A percentile compares a stretch with the other conserved stretches of the same genome.
Conservation (phyloP, 2,797 vertebrate genomes). For the Pipistrellus pipistrellus region DNA sequence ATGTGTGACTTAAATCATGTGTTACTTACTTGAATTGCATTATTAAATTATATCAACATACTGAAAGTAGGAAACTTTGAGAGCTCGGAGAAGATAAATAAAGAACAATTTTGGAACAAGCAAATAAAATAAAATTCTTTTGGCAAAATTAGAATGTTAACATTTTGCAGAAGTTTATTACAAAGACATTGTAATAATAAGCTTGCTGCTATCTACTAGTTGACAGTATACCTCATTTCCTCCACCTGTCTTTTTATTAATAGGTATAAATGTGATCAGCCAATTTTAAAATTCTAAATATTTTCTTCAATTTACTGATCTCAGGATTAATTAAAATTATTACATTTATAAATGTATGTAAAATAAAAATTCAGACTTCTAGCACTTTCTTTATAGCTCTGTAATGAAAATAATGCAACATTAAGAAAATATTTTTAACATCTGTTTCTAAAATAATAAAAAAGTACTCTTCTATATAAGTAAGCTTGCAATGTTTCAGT, state of each 20-base stretch:
- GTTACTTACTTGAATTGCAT: conserved; percentile 24
- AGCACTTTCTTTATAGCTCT: conserved; percentile 13
- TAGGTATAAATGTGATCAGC: background rate
- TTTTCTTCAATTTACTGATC: conserved; percentile 67
- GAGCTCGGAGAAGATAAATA: background rate
- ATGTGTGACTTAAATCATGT: conserved; percentile 83
- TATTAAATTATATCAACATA: conserved; percentile 8
- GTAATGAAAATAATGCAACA: conserved; percentile 52
- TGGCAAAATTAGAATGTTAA: conserved; percentile 38
- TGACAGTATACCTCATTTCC: background rate
- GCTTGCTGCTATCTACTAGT: background rate
- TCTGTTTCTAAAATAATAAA: conserved; percentile 48
- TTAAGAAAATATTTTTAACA: conserved; percentile 12
- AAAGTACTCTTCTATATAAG: background rate
- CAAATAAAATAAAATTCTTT: conserved; percentile 35
- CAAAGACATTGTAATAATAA: background rate
- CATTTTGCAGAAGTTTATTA: conserved; percentile 20
- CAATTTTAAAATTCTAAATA: conserved; percentile 33
- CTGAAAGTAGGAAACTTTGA: background rate
- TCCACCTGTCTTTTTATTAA: background rate
- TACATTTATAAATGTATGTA: conserved; percentile 44
- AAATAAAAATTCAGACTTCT: conserved; percentile 58
- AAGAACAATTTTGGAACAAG: conserved; percentile 19
- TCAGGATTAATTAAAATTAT: conserved; percentile 61
- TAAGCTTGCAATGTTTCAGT: background rate